Conservation (phyloP, 2,888 invertebrate species). For the Eremobia ochroleuca region DNA sequence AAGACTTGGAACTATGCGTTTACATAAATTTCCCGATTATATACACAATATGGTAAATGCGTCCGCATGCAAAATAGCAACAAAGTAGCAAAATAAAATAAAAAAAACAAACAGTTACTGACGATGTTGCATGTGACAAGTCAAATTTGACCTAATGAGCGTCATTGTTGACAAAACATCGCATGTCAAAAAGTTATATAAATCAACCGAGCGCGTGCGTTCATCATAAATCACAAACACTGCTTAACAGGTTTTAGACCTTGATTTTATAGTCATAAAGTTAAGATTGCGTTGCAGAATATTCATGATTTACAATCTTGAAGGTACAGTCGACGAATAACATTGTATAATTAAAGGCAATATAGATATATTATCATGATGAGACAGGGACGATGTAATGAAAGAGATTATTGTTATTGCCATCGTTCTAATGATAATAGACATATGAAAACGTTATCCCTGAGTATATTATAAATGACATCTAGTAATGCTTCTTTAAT, state of each 20-base stretch:
- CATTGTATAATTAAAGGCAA: constrained; percentile 82
- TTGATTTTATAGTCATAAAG: fast-evolving
- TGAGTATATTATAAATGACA: constrained; percentile 51
- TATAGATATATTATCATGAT: constrained; percentile 79
- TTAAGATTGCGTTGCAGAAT: constrained; percentile 21
- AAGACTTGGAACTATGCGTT: too few relatives aligned
- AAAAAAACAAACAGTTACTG: constrained; percentile 59
- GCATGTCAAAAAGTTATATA: constrained; percentile 80
- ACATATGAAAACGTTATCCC: constrained; percentile 63
- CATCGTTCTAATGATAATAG: constrained; percentile 73
- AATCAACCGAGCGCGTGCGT: constrained; percentile 22
- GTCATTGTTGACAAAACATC: constrained; percentile 75
- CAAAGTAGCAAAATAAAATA: constrained; percentile 51
- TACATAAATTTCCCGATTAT: background rate
- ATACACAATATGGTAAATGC: background rate
- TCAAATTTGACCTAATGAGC: constrained; percentile 75
- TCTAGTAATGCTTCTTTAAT: constrained; percentile 54
- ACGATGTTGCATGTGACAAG: constrained; percentile 68
- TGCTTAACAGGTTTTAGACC: background rate
- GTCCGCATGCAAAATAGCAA: constrained; percentile 31
- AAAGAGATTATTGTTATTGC: constrained; percentile 74
- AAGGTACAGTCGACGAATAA: constrained; percentile 66
- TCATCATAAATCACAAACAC: constrained; percentile 31
- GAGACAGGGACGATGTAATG: constrained; percentile 74
- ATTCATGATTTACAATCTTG: constrained; percentile 40